phyloP scores from a whole-genome alignment of 2,888 invertebrate genomes.

The Malthinus seriepunctatus region DNA sequence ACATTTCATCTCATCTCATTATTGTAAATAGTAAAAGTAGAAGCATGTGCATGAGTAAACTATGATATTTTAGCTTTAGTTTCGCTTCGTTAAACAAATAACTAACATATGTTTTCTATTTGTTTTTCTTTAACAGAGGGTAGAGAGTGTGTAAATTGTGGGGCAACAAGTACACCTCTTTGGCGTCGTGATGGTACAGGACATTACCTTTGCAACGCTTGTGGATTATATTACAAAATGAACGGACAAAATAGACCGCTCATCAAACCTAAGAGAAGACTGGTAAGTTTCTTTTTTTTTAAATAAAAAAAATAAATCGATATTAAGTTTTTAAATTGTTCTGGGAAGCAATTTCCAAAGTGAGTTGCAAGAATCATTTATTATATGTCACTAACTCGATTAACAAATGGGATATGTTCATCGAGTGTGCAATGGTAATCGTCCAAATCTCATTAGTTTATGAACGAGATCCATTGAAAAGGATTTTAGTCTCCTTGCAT shows the following conservation, averaged over 20 bases:
- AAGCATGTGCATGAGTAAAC: constrained; percentile 16
- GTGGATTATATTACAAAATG: constrained; percentile 99
- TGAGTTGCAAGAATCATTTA: constrained; percentile 39
- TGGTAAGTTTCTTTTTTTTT: constrained; percentile 77
- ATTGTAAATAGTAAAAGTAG: neutral
- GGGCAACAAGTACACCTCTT: constrained; percentile 96
- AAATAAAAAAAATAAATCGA: constrained; percentile 6
- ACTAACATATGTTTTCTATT: constrained; percentile 7
- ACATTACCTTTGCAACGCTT: constrained; percentile 98
- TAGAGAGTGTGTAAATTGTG: constrained; percentile 98
- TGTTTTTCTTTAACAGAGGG: constrained; percentile 68
- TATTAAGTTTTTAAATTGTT: constrained; percentile 26
- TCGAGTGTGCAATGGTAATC: constrained; percentile 48
- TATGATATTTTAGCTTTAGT: neutral
- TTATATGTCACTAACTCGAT: constrained; percentile 48
- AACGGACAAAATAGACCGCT: constrained; percentile 98
- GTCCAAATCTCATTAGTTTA: constrained; percentile 53
- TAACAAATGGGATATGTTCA: constrained; percentile 47
- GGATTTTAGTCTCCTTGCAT: constrained; percentile 37
- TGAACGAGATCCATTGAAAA: constrained; percentile 50
- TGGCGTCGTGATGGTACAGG: constrained; percentile 98
- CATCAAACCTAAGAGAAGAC: constrained; percentile 99
- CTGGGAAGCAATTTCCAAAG: constrained; percentile 31
- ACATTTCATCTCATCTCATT: no score
- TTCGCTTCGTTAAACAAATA: neutral